These are phyloP conservation scores for Plutomurus gul DNA, from an alignment of 1,140 invertebrate genomes.

Conservation along the genomic window DNA sequence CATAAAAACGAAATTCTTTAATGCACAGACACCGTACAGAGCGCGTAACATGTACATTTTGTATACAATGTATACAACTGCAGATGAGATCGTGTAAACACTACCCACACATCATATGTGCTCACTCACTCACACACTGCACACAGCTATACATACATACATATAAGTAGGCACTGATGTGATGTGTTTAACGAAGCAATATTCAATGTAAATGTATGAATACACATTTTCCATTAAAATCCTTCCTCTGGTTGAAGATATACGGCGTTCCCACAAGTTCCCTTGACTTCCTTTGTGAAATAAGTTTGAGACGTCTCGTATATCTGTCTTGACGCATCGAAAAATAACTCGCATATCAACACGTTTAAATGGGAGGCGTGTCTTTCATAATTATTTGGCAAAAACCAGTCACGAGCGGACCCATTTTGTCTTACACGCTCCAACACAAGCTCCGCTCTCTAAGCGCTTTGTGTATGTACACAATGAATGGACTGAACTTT, in stretches of 20 bases:
- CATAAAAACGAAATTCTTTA: no score
- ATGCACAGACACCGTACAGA: no score
- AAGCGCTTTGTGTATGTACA: not conserved
- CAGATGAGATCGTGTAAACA: no score
- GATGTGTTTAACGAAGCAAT: slow-evolving; percentile 4
- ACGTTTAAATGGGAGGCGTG: slow-evolving; percentile 24
- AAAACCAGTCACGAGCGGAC: slow-evolving; percentile 8
- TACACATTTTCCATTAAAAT: slow-evolving; percentile 20
- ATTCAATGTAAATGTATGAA: not conserved
- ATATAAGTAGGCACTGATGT: no score
- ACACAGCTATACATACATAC: no score
- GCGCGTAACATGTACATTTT: no score
- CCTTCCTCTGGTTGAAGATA: slow-evolving; percentile 2
- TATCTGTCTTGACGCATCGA: slow-evolving; percentile 16
- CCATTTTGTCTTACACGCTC: not conserved
- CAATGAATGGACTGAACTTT: not conserved
- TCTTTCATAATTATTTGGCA: slow-evolving; percentile 30
- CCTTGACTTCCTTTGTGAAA: slow-evolving; percentile 26
- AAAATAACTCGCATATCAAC: slow-evolving; percentile 29
- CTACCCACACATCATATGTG: no score
- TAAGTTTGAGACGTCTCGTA: slow-evolving; percentile 24
- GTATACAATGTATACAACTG: no score
- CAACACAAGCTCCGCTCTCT: no score
- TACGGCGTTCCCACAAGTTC: slow-evolving; percentile 11
- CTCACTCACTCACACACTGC: no score